Percentiles rank a stretch among this genome's conserved stretches.
Conservation (phyloP, 2,888 invertebrate species). For the Napeogenes inachia region DNA sequence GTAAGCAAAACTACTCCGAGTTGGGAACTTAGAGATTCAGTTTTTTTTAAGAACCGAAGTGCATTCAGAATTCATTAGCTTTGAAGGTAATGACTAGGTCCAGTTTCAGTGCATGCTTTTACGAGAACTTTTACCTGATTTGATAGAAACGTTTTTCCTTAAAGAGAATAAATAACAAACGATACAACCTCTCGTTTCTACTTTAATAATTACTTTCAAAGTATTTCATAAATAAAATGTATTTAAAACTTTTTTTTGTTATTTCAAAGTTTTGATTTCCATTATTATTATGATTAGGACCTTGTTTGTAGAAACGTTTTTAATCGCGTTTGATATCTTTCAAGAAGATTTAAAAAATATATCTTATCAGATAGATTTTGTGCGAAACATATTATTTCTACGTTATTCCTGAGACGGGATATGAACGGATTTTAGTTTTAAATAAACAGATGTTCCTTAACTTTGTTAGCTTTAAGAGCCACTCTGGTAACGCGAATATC, state of each 20-base stretch:
- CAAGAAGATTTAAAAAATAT: neutral
- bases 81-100: constrained; percentile 51
- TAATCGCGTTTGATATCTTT: neutral
- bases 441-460: neutral
- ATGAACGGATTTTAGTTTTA: neutral
- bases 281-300: neutral
- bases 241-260: neutral
- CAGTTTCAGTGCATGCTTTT: constrained; percentile 30
- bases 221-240: constrained; percentile 1
- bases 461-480: constrained; percentile 16
- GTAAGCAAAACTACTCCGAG: constrained; percentile 67
- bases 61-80: constrained; percentile 70
- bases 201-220: constrained; percentile 3
- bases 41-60: constrained; percentile 68
- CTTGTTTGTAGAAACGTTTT: neutral
- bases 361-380: neutral
- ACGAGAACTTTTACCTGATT: constrained; percentile 23
- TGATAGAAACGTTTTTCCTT: constrained; percentile 17
- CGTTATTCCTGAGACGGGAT: neutral
- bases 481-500: constrained; percentile 36
- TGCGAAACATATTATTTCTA: neutral
- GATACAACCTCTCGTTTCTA: neutral
- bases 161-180: constrained; percentile 8
- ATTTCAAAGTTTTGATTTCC: neutral
- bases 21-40: constrained; percentile 56